Base-by-base conservation (phyloP, 2,888 invertebrate species). In the Drosophila demipolita region DNA sequence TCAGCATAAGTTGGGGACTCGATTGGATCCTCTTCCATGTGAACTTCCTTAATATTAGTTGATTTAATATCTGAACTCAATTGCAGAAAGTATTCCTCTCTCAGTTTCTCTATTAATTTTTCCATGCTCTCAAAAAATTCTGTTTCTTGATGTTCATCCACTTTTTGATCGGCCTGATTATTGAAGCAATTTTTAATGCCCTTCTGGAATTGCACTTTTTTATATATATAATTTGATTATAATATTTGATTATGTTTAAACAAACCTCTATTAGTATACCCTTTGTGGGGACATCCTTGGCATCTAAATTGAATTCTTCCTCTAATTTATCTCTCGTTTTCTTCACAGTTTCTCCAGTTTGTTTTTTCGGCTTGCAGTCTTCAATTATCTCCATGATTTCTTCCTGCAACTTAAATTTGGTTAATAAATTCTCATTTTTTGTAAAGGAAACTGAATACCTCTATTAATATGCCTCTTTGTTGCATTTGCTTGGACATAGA, bases 401-500 rank as follows among this genome's bases (percentile, higher is more conserved):
- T 5, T 55, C 54, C 82, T 82, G 33, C 6, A 42, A 20, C 9
- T 32, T 0, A 26, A 3, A 8, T 17, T 50, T 11, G 2, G 1
- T 9, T 11, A 6, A 9, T 3, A 20, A 1, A 12, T 6, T 0
- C 0, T 9, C 1, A 0, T 20, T 29, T 40, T 15, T 15, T 4
- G 15, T 23, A 2, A 6, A 8, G 23, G 8, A 2, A 45, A 23
- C 23, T 15, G 29, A 20, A 12, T 55, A 84, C 87, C 72, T 87
- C 55, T 3, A 48, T 54, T 0, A 81, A 53, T 7, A 69, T 35
- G 12, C 54, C 66, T 29, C 52, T 74, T 0, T 58, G 54, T n/a
- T 38, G 68, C 11, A 42, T 38, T 12, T 26, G 17, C 9, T 50
- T 48, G 0, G 33, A 11, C 20, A 49, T 53, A 1, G 59, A 48